phyloP scores from a whole-genome alignment of 2,113 vertebrate genomes.

The Urocolius indicus region DNA sequence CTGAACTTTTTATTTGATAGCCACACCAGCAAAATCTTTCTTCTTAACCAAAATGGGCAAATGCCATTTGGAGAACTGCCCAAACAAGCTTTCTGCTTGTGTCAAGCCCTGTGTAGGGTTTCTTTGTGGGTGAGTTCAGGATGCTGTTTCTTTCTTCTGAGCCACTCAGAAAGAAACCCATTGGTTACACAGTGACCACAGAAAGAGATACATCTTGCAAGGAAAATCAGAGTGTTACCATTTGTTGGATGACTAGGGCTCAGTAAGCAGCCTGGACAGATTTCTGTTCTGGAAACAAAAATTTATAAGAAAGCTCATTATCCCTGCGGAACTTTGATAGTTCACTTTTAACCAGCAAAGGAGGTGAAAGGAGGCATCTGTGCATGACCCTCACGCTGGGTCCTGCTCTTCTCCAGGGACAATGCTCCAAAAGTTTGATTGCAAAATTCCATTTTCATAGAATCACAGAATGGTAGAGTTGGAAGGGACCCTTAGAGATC shows the following conservation, averaged over 20 bases:
- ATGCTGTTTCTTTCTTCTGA: not conserved
- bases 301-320: not conserved
- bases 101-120: not conserved
- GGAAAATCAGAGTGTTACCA: fast-evolving
- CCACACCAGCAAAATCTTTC: not conserved
- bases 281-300: not conserved
- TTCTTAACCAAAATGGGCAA: not conserved
- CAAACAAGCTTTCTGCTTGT: not conserved
- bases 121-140: not conserved
- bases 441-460: not conserved
- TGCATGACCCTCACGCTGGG: fast-evolving
- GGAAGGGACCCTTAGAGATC: too few relatives aligned
- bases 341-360: not conserved
- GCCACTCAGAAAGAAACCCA: not conserved
- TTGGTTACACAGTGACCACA: not conserved
- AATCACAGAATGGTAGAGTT: too few relatives aligned
- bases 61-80: not conserved
- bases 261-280: not conserved
- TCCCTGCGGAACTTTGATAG: not conserved
- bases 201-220: not conserved
- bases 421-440: not conserved
- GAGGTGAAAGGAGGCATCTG: fast-evolving
- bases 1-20: not conserved
- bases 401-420: not conserved
- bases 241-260: not conserved